phyloP scores from a whole-genome alignment of 2,797 vertebrate species.

The Gastrophryne carolinensis region DNA sequence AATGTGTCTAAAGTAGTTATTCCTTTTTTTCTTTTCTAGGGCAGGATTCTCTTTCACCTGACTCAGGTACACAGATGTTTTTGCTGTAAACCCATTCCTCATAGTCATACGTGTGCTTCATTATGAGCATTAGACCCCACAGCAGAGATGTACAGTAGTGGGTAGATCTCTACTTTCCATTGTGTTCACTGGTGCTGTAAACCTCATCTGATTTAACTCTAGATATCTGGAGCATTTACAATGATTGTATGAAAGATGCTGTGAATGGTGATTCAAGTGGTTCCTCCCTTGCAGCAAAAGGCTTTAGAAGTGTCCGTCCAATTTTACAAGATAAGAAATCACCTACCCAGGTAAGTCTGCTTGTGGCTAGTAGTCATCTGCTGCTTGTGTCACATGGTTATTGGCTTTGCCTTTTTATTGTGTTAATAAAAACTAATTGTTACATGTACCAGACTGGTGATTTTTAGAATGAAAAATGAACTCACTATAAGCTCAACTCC shows the following conservation, averaged over 20 bases:
- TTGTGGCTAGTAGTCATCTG: neutral
- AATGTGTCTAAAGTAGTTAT: neutral
- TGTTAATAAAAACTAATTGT: no score
- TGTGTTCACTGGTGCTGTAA: conserved; percentile 14
- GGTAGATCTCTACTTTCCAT: neutral
- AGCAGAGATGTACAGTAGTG: neutral
- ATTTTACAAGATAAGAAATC: conserved; percentile 93
- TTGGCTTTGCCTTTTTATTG: no score
- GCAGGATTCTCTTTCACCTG: conserved; percentile 86
- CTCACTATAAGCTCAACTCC: no score
- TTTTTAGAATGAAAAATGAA: no score
- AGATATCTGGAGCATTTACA: conserved; percentile 90
- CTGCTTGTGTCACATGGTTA: no score
- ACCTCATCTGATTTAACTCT: conserved; percentile 55
- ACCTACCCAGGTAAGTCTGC: conserved; percentile 82
- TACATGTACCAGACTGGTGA: no score
- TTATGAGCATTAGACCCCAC: neutral
- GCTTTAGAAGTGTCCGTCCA: conserved; percentile 93
- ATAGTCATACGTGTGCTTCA: neutral
- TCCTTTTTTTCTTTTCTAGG: conserved; percentile 70
- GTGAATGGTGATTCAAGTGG: conserved; percentile 85
- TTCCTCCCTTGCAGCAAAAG: conserved; percentile 94
- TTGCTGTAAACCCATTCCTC: neutral
- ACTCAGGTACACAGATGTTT: conserved; percentile 81
- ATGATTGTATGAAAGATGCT: conserved; percentile 78